These are phyloP conservation scores for Mus minutoides DNA, from an alignment of 2,797 vertebrate species.

Conservation along the genomic window DNA sequence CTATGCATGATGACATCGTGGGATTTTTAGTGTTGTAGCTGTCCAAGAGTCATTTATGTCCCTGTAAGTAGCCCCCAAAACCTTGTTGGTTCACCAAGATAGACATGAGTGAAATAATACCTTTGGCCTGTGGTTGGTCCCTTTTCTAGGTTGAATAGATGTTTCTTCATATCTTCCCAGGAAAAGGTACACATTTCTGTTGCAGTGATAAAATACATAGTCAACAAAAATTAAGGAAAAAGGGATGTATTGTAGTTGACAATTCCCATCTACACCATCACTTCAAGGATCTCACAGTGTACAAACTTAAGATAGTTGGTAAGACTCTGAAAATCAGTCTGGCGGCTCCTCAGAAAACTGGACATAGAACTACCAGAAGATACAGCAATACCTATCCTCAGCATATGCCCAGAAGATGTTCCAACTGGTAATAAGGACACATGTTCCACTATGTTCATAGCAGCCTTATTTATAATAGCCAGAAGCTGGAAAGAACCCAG, in stretches of 20 bases:
- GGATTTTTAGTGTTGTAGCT: neutral
- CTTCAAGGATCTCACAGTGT: neutral
- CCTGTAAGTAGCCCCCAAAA: neutral
- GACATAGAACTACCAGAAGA: no score
- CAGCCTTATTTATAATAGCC: no score
- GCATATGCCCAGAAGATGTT: no score
- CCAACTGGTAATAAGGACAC: no score
- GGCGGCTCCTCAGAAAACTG: no score
- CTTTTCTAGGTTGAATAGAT: neutral
- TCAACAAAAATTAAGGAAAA: neutral
- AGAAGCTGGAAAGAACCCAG: no score
- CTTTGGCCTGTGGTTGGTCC: neutral
- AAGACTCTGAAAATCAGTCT: no score
- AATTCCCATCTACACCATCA: neutral
- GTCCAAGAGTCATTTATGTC: neutral
- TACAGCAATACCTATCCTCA: no score
- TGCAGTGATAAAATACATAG: neutral
- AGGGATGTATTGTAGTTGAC: neutral
- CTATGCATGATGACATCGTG: neutral
- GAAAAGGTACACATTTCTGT: neutral
- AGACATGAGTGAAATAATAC: neutral
- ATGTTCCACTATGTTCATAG: no score
- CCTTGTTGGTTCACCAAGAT: neutral
- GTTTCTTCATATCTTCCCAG: neutral
- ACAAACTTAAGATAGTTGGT: neutral